Conservation (phyloP, 2,797 vertebrate genomes). For the Tenualosa thibaudeaui region DNA sequence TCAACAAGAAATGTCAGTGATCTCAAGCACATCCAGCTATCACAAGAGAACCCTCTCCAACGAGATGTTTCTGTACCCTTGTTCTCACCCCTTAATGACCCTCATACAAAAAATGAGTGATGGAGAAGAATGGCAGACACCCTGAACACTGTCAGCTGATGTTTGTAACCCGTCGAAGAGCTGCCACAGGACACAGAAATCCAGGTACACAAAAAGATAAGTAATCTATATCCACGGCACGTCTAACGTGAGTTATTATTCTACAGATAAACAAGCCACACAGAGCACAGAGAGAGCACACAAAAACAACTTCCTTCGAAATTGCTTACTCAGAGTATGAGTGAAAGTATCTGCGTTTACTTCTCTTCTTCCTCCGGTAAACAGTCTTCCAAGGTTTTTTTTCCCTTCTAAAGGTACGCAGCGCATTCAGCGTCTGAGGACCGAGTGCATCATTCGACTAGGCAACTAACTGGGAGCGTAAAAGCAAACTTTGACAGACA, state of each 20-base stretch:
- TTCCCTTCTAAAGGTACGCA: conserved; percentile 70
- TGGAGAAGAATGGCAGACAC: neutral
- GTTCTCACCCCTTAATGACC: conserved; percentile 36
- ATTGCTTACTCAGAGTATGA: conserved; percentile 25
- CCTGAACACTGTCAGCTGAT: conserved; percentile 47
- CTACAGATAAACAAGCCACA: neutral
- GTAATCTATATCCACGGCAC: conserved; percentile 59
- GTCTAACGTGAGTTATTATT: conserved; percentile 43
- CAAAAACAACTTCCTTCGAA: conserved; percentile 1
- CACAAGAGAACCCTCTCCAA: conserved; percentile 19
- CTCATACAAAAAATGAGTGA: conserved; percentile 26
- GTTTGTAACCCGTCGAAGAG: conserved; percentile 43
- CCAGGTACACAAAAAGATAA: conserved; percentile 48
- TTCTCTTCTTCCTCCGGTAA: conserved; percentile 44
- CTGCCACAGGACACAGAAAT: conserved; percentile 54
- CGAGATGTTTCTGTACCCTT: conserved; percentile 33
- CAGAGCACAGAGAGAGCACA: neutral
- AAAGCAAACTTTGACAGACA: conserved; percentile 71
- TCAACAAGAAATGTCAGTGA: neutral
- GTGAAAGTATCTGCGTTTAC: conserved; percentile 54
- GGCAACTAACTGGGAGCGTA: conserved; percentile 62
- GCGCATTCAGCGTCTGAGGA: conserved; percentile 70
- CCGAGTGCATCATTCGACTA: conserved; percentile 69
- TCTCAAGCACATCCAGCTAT: conserved; percentile 10
- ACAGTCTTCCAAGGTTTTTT: conserved; percentile 51